A percentile compares a stretch with the other conserved stretches of the same genome.
Conservation (phyloP, 2,797 vertebrate species). For the Hipposideros larvatus region DNA sequence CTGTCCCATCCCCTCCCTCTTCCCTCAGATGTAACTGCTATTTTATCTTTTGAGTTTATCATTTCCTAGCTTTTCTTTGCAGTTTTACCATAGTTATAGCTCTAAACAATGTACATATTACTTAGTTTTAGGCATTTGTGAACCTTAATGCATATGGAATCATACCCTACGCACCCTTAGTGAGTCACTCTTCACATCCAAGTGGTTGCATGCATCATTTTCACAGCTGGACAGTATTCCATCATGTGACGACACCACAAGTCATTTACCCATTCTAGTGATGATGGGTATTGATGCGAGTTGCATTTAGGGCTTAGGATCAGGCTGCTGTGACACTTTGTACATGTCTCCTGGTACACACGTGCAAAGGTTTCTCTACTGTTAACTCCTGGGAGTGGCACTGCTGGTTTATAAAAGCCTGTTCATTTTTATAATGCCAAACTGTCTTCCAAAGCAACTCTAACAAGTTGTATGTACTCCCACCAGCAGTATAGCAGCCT, state of each 20-base stretch:
- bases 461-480: not conserved
- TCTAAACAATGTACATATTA: not conserved
- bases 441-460: not conserved
- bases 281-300: not conserved
- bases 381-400: not conserved
- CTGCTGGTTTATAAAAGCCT: not conserved
- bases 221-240: not conserved
- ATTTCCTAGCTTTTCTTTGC: not conserved
- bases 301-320: not conserved
- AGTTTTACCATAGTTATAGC: not conserved
- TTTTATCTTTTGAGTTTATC: not conserved
- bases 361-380: not conserved
- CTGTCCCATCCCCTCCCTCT: not conserved
- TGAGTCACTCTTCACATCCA: not conserved
- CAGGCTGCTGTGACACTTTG: not conserved
- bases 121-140: not conserved
- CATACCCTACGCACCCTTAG: not conserved
- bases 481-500: not conserved
- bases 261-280: not conserved
- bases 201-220: not conserved
- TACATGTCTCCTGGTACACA: not conserved
- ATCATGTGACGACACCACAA: not conserved
- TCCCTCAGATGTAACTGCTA: not conserved
- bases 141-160: not conserved
- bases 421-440: conserved; percentile 20